Evolutionary conservation across 2,113 vertebrate species (phyloP).

Genomic region (Tetrao urogallus): DNA sequence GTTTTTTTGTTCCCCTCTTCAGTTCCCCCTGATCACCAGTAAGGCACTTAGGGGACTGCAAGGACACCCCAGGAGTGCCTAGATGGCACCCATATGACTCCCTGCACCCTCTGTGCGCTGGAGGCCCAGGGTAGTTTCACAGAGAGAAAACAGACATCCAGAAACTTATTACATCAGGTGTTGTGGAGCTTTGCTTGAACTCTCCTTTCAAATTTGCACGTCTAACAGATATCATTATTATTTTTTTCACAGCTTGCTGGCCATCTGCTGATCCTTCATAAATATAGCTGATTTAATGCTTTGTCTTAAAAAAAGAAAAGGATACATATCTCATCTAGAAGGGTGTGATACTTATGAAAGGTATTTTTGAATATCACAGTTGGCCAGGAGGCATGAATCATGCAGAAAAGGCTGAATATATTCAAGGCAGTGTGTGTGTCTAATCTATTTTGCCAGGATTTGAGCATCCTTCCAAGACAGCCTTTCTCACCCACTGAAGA

Average conservation of each 20-base stretch:
- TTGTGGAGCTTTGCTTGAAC: background rate
- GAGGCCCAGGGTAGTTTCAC: background rate
- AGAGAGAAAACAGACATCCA: background rate
- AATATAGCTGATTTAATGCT: conserved; percentile 38
- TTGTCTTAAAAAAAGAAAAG: conserved; percentile 29
- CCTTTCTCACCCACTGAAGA: background rate
- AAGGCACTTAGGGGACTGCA: accelerated
- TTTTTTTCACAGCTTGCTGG: conserved; percentile 43
- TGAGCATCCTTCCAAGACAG: background rate
- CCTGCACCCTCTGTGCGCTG: background rate
- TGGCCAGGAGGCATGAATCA: background rate
- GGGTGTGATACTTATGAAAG: background rate
- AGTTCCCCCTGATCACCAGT: accelerated
- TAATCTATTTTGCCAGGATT: background rate
- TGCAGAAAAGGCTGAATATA: background rate
- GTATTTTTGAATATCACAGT: background rate
- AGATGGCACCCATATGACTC: background rate
- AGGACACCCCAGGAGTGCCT: background rate
- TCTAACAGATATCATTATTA: background rate
- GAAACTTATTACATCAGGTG: background rate
- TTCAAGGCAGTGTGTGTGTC: background rate
- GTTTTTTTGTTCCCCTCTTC: background rate
- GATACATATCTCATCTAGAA: background rate
- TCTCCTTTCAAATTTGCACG: conserved; percentile 30
- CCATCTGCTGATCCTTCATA: conserved; percentile 61